A percentile compares a stretch with the other conserved stretches of the same genome.
Evolutionary conservation across 2,888 invertebrate genomes (phyloP).

Genomic region (Lamellibrachia satsuma): DNA sequence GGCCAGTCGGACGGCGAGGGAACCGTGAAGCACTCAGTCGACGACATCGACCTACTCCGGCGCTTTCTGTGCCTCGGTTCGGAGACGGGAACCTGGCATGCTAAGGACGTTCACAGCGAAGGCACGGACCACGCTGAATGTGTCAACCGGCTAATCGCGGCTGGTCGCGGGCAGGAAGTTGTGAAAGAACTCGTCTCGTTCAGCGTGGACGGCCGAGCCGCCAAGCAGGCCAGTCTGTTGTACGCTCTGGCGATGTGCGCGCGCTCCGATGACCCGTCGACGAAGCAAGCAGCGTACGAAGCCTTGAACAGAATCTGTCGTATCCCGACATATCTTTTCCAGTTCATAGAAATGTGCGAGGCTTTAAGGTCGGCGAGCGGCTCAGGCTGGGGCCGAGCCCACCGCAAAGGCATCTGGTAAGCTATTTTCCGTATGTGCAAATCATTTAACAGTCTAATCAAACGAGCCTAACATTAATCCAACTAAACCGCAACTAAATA

Average conservation of each 20-base stretch:
- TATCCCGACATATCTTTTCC: conserved; percentile 74
- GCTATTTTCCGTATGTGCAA: not conserved
- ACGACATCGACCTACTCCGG: conserved; percentile 57
- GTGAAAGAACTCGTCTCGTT: conserved; percentile 58
- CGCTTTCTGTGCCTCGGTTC: conserved; percentile 64
- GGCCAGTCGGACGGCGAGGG: not conserved
- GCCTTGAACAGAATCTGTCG: conserved; percentile 71
- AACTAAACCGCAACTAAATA: too few species aligned
- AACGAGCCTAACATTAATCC: too few species aligned
- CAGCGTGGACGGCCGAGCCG: conserved; percentile 62
- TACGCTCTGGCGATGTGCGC: conserved; percentile 75
- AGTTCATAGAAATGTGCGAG: conserved; percentile 73
- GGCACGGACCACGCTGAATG: conserved; percentile 55
- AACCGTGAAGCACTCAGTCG: conserved; percentile 36
- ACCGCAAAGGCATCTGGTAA: conserved; percentile 71
- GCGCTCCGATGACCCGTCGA: conserved; percentile 54
- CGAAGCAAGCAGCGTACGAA: conserved; percentile 71
- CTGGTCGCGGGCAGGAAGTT: conserved; percentile 56
- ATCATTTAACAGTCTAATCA: too few species aligned
- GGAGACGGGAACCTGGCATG: conserved; percentile 59
- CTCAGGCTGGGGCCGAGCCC: conserved; percentile 73
- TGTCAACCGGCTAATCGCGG: conserved; percentile 56
- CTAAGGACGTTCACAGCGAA: conserved; percentile 37
- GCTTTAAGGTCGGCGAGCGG: conserved; percentile 60
- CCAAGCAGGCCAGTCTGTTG: conserved; percentile 67